phyloP scores from a whole-genome alignment of 53 echinoderm and acorn worm genomes.

The Patiria pectinifera region DNA sequence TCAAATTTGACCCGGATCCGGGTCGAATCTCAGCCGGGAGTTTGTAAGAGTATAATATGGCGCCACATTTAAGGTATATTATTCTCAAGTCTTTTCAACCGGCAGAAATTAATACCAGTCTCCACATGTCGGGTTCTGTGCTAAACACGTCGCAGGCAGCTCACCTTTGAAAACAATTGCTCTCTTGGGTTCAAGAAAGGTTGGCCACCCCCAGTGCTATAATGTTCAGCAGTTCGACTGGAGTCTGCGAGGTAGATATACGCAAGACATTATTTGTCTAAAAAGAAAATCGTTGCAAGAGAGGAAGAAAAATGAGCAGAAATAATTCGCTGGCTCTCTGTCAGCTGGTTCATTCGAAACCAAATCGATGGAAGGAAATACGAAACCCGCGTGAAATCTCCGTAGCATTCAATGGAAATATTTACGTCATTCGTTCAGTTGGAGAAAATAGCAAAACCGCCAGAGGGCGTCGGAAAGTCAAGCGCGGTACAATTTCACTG shows the following conservation, averaged over 20 bases:
- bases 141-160: too few relatives aligned
- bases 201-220: too few relatives aligned
- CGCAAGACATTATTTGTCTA: background rate
- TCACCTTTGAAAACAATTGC: too few relatives aligned
- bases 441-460: background rate
- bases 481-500: background rate
- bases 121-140: background rate
- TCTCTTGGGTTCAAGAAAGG: too few relatives aligned
- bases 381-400: background rate
- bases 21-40: too few relatives aligned
- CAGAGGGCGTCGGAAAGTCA: background rate
- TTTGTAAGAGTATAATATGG: too few relatives aligned
- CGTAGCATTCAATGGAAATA: background rate
- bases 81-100: background rate
- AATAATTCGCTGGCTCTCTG: background rate
- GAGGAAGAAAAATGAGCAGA: background rate
- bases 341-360: slow-evolving; percentile 46
- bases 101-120: background rate
- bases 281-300: background rate
- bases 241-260: too few relatives aligned
- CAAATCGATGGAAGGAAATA: slow-evolving; percentile 31
- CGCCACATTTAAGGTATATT: background rate
- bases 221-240: too few relatives aligned
- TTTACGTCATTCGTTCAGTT: background rate
- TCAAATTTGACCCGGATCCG: too few relatives aligned